Evolutionary conservation across 1,140 invertebrate species (phyloP).

Genomic region (Leucophenga varia): DNA sequence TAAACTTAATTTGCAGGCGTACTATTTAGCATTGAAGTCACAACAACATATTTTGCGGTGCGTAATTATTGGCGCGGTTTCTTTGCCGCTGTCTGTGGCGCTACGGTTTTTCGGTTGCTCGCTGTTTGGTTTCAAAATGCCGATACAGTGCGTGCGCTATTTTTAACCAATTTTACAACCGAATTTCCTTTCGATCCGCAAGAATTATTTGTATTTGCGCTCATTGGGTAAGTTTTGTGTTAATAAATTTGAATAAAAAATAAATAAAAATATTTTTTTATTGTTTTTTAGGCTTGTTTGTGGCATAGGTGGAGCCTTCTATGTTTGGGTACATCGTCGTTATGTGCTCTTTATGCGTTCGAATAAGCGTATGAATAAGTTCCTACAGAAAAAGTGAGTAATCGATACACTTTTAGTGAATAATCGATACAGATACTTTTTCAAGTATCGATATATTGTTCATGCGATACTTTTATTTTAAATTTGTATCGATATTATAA

Average conservation of each 20-base stretch:
- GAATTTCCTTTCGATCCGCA: conserved; percentile 98
- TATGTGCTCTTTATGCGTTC: conserved; percentile 95
- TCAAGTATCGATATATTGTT: no score
- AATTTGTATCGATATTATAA: background rate
- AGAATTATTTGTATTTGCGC: conserved; percentile 92
- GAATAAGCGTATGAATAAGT: conserved; percentile 88
- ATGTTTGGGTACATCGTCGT: conserved; percentile 89
- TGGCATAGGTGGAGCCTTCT: conserved; percentile 88
- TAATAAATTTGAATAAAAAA: no score
- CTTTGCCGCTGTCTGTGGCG: conserved; percentile 96
- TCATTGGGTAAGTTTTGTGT: conserved; percentile 79
- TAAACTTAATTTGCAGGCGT: conserved; percentile 66
- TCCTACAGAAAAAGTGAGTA: conserved; percentile 94
- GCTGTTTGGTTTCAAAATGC: conserved; percentile 94
- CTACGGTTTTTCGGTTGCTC: conserved; percentile 89
- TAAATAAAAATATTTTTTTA: background rate
- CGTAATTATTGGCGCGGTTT: conserved; percentile 99
- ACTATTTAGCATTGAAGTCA: conserved; percentile 98
- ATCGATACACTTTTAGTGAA: no score
- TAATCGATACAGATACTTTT: no score
- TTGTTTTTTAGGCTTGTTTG: conserved; percentile 69
- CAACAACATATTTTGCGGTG: conserved; percentile 97
- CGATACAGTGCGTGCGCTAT: conserved; percentile 95
- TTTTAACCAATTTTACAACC: conserved; percentile 91
- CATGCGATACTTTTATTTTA: background rate